A percentile compares a stretch with the other conserved stretches of the same genome.
These are phyloP conservation scores for Lottia scabra DNA, from an alignment of 2,888 invertebrate species.

Conservation along the genomic window DNA sequence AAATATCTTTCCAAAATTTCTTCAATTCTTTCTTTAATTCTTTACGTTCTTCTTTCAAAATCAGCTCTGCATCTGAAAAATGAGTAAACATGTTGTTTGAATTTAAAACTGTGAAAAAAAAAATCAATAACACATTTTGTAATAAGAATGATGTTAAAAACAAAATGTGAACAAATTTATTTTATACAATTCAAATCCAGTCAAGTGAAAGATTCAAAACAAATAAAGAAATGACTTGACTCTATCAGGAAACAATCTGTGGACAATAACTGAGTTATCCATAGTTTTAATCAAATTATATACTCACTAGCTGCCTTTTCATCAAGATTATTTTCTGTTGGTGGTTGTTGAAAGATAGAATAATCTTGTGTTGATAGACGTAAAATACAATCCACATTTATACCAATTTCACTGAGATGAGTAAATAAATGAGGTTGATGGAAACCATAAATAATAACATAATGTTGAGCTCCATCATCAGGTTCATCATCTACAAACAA, in stretches of 20 bases:
- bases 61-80: slow-evolving; percentile 51
- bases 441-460: slow-evolving; percentile 65
- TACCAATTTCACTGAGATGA: slow-evolving; percentile 59
- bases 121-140: too few relatives aligned
- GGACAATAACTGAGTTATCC: neutral
- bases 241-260: too few relatives aligned
- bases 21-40: slow-evolving; percentile 48
- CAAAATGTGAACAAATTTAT: too few relatives aligned
- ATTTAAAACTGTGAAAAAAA: too few relatives aligned
- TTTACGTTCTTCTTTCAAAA: slow-evolving; percentile 38
- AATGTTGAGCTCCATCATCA: slow-evolving; percentile 67
- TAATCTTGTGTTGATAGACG: slow-evolving; percentile 56
- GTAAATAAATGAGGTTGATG: slow-evolving; percentile 58
- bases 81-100: too few relatives aligned
- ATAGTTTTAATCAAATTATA: neutral
- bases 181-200: too few relatives aligned
- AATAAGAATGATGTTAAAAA: too few relatives aligned
- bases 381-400: slow-evolving; percentile 58
- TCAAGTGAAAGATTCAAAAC: too few relatives aligned
- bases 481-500: slow-evolving; percentile 67
- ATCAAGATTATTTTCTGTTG: slow-evolving; percentile 36
- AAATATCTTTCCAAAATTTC: slow-evolving; percentile 63
- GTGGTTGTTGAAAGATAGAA: slow-evolving; percentile 28
- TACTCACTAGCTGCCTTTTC: slow-evolving; percentile 55
- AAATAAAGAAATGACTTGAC: too few relatives aligned